Conservation (phyloP, 30 jellyfish, hydroid and myxozoan genomes). For the Mastigias papua region DNA sequence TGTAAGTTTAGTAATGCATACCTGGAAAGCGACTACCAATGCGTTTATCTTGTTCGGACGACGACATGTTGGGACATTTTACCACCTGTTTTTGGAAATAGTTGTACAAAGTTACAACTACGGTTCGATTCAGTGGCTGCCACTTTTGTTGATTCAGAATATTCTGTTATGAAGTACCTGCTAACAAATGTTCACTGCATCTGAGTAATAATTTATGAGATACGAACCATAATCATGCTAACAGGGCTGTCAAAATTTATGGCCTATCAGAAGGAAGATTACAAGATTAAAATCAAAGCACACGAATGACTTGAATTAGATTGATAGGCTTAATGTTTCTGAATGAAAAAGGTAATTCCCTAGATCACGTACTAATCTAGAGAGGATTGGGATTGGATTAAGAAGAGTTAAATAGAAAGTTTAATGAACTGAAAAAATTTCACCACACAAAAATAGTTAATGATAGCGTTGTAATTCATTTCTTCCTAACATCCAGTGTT, state of each 20-base stretch:
- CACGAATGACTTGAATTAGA: background rate
- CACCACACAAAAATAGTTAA: too few relatives aligned
- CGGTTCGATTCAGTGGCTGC: background rate
- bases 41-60: background rate
- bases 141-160: background rate
- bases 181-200: constrained; percentile 19
- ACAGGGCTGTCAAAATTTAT: background rate
- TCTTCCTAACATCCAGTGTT: too few relatives aligned
- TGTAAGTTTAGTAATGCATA: background rate
- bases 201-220: constrained; percentile 57
- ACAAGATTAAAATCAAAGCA: background rate
- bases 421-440: too few relatives aligned
- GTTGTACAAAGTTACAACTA: background rate
- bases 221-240: constrained; percentile 3
- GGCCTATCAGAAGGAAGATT: background rate
- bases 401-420: too few relatives aligned
- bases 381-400: background rate
- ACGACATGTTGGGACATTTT: constrained; percentile 33
- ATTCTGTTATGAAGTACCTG: constrained; percentile 5
- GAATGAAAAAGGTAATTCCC: background rate
- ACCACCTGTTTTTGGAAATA: background rate
- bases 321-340: background rate
- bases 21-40: constrained; percentile 68
- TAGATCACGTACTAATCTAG: background rate
- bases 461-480: too few relatives aligned